Evolutionary conservation across 1,140 invertebrate species (phyloP).

Genomic region (Sarcophaga bullata): DNA sequence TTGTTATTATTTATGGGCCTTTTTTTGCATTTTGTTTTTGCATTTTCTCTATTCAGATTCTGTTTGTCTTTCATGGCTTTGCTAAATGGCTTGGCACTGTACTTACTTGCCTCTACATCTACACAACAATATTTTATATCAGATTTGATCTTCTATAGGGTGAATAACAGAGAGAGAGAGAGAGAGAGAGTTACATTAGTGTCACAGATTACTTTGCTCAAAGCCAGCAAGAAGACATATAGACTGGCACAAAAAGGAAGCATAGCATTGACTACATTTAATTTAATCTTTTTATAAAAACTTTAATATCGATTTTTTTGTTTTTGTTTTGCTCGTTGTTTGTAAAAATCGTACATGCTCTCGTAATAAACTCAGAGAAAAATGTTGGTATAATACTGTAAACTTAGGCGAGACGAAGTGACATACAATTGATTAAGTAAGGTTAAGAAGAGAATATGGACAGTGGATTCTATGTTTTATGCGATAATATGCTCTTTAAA

Average conservation of each 20-base stretch:
- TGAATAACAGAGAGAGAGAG: too few relatives aligned
- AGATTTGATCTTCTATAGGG: not conserved
- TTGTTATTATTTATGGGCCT: not conserved
- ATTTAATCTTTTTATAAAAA: constrained; percentile 14
- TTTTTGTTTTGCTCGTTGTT: not conserved
- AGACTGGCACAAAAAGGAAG: not conserved
- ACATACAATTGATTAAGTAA: too few relatives aligned
- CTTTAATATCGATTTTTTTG: not conserved
- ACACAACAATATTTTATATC: not conserved
- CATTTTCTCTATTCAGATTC: not conserved
- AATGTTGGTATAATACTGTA: not conserved
- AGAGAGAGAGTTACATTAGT: not conserved
- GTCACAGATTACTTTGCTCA: not conserved
- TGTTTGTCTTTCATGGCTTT: not conserved
- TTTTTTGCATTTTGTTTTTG: not conserved
- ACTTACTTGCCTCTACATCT: not conserved
- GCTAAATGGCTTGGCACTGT: too few relatives aligned
- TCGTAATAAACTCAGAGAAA: not conserved
- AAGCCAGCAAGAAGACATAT: not conserved
- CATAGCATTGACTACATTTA: constrained; percentile 6
- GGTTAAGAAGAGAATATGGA: too few relatives aligned
- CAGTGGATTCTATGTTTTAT: too few relatives aligned
- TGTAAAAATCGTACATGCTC: not conserved
- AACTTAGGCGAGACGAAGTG: too few relatives aligned
- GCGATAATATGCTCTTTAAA: too few relatives aligned